Conservation (phyloP, 2,113 vertebrate species). For the Lophochroa leadbeateri region DNA sequence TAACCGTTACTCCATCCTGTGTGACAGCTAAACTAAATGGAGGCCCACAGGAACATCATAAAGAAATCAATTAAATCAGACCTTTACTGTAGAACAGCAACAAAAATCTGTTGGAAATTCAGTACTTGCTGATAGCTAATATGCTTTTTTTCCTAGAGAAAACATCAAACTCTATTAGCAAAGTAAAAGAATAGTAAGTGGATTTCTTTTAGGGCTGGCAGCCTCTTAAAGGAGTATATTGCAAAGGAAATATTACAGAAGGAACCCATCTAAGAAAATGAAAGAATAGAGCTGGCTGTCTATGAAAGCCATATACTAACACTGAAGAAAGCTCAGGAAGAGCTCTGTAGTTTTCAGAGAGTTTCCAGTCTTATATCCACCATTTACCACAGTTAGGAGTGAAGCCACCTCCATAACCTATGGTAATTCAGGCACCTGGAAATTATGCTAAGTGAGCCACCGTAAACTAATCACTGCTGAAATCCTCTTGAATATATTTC, state of each 20-base stretch:
- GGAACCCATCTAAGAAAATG: not conserved
- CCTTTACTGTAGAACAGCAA: not conserved
- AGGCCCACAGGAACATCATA: not conserved
- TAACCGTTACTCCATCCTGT: constrained; percentile 9
- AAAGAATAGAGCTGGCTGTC: not conserved
- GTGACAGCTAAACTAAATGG: constrained; percentile 10
- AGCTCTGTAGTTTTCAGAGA: not conserved
- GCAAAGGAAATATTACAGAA: not conserved
- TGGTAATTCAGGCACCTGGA: not conserved
- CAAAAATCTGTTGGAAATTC: not conserved
- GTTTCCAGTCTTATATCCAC: not conserved
- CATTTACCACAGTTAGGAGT: not conserved
- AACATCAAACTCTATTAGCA: not conserved
- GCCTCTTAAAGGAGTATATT: not conserved
- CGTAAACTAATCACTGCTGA: not conserved
- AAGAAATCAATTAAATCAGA: constrained; percentile 46
- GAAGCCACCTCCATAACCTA: not conserved
- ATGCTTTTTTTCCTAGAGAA: not conserved
- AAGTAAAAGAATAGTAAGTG: not conserved
- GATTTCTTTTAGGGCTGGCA: not conserved
- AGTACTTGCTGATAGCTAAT: not conserved
- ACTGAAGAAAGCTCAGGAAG: not conserved
- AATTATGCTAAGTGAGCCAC: not conserved
- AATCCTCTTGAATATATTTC: not conserved
- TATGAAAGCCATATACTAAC: not conserved